These are phyloP conservation scores for Paratrypauchen microcephalus DNA, from an alignment of 2,797 vertebrate genomes.

Conservation along the genomic window DNA sequence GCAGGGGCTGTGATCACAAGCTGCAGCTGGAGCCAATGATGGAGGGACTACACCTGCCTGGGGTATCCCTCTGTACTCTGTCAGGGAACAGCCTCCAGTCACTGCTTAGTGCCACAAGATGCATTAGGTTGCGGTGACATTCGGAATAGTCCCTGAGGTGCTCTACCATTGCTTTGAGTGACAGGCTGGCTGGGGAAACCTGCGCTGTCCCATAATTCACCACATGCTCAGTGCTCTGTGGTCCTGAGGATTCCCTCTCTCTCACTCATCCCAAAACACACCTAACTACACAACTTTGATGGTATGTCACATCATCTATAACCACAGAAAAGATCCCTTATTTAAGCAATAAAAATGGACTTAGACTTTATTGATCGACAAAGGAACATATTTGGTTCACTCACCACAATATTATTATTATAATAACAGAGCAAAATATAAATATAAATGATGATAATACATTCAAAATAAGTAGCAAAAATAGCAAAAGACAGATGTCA, in stretches of 20 bases:
- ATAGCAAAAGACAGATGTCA: no score
- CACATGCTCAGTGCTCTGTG: conserved; percentile 63
- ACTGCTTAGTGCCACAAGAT: conserved; percentile 74
- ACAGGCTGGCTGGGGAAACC: conserved; percentile 68
- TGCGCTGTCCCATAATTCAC: conserved; percentile 74
- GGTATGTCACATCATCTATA: conserved; percentile 6
- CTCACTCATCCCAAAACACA: conserved; percentile 35
- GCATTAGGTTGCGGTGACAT: conserved; percentile 75
- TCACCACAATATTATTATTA: no score
- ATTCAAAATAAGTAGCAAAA: no score
- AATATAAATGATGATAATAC: no score
- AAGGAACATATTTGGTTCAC: no score
- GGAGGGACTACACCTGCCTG: conserved; percentile 64
- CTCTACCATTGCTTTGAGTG: conserved; percentile 67
- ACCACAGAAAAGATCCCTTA: neutral
- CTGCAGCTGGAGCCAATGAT: conserved; percentile 63
- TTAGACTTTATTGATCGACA: no score
- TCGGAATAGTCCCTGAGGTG: conserved; percentile 72
- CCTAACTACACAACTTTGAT: conserved; percentile 12
- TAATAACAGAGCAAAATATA: no score
- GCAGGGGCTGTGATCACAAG: conserved; percentile 65
- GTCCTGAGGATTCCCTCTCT: conserved; percentile 47
- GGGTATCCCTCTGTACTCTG: conserved; percentile 67
- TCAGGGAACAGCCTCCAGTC: conserved; percentile 71
- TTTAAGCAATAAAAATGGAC: no score